Evolutionary conservation across 2,113 vertebrate genomes (phyloP).

Genomic region (Salvelinus sp.): DNA sequence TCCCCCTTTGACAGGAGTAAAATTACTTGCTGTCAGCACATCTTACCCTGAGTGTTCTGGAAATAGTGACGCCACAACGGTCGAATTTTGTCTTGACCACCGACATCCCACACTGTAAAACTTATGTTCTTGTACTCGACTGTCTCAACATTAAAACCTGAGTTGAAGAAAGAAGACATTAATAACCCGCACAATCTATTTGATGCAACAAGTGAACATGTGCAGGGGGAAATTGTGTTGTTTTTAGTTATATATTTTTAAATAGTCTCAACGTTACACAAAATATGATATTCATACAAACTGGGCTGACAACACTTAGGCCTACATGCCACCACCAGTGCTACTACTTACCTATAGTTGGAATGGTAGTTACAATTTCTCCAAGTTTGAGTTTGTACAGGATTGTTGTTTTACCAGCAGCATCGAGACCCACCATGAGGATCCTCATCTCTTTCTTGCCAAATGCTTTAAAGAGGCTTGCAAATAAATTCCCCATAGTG

Average conservation of each 20-base stretch:
- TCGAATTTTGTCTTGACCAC: constrained; percentile 96
- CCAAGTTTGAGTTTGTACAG: constrained; percentile 98
- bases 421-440: constrained; percentile 97
- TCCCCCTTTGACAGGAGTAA: neutral
- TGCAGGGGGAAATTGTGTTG: too few species aligned
- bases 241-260: too few species aligned
- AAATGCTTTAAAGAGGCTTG: constrained; percentile 86
- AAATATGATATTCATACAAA: neutral
- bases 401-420: constrained; percentile 97
- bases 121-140: constrained; percentile 99
- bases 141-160: constrained; percentile 97
- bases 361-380: constrained; percentile 98
- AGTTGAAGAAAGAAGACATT: neutral
- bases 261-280: neutral
- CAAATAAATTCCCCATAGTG: constrained; percentile 88
- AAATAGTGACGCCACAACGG: constrained; percentile 98
- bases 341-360: constrained; percentile 86
- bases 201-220: too few species aligned
- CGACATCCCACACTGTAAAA: constrained; percentile 98
- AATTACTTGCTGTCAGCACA: neutral
- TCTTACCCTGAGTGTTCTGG: constrained; percentile 95
- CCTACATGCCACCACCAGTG: neutral
- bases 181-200: neutral
- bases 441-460: constrained; percentile 98
- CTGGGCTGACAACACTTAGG: neutral